These are phyloP conservation scores for Caenorhabditis uteleia DNA, from an alignment of 2,888 invertebrate species.

Conservation along the genomic window DNA sequence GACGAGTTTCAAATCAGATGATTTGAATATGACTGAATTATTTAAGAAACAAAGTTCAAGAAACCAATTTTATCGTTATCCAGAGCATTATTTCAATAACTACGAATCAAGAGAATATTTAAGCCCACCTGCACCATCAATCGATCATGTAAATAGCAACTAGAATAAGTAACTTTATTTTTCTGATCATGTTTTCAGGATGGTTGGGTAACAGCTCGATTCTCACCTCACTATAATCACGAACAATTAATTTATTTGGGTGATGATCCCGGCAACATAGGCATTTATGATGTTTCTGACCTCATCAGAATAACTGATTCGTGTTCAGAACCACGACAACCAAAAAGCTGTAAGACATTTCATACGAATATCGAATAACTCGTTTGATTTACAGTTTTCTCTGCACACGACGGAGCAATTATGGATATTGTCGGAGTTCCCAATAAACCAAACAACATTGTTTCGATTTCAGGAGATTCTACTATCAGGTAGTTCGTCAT, in stretches of 20 bases:
- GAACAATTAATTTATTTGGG: slow-evolving; percentile 34
- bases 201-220: slow-evolving; percentile 37
- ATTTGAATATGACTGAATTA: too few relatives aligned
- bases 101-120: slow-evolving; percentile 30
- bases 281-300: slow-evolving; percentile 25
- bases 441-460: slow-evolving; percentile 13
- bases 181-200: slow-evolving; percentile 30
- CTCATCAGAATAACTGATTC: too few relatives aligned
- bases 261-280: slow-evolving; percentile 38
- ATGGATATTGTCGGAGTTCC: slow-evolving; percentile 42
- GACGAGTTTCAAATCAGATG: too few relatives aligned
- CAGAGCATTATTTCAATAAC: slow-evolving; percentile 13
- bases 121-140: slow-evolving; percentile 19
- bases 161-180: not conserved
- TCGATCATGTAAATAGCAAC: slow-evolving; percentile 12
- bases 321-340: slow-evolving; percentile 11
- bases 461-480: slow-evolving; percentile 39
- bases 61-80: too few relatives aligned
- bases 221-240: slow-evolving; percentile 17
- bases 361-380: not conserved
- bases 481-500: slow-evolving; percentile 8
- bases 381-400: slow-evolving; percentile 23
- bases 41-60: too few relatives aligned
- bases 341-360: slow-evolving; percentile 17
- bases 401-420: slow-evolving; percentile 37